These are phyloP conservation scores for Neomonachus schauinslandi DNA, from an alignment of 2,113 vertebrate species.

Conservation along the genomic window DNA sequence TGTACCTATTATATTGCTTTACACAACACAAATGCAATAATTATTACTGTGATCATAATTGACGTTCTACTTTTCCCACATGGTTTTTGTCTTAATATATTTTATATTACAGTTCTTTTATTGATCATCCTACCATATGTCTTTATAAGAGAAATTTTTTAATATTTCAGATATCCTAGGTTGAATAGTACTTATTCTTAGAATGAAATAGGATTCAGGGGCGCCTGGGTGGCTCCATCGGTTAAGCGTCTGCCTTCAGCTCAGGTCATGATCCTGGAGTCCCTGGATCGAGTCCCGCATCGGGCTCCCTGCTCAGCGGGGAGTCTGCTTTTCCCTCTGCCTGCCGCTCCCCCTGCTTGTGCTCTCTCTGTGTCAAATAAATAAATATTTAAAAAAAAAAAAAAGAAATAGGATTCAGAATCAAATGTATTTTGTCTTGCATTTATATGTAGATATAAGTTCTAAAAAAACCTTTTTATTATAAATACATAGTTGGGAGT, in stretches of 20 bases:
- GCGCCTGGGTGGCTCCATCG: no score
- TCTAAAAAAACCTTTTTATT: neutral
- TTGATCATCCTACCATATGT: neutral
- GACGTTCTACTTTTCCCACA: neutral
- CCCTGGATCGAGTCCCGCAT: no score
- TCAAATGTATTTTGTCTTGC: neutral
- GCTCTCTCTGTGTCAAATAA: no score
- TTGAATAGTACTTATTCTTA: neutral
- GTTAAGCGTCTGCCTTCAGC: no score
- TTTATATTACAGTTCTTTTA: neutral
- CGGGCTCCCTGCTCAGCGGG: no score
- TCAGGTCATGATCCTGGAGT: no score
- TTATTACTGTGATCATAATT: neutral
- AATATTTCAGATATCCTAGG: neutral
- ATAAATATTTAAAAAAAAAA: neutral
- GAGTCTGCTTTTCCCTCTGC: no score
- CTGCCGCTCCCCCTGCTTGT: no score
- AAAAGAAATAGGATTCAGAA: neutral
- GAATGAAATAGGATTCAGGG: neutral
- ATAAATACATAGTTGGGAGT: neutral
- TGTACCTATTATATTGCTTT: neutral
- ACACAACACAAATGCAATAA: neutral
- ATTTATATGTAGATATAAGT: neutral
- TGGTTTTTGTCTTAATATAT: neutral
- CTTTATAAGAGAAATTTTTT: constrained; percentile 13